phyloP scores from a whole-genome alignment of 2,113 vertebrate genomes.

The Artemisiospiza belli region DNA sequence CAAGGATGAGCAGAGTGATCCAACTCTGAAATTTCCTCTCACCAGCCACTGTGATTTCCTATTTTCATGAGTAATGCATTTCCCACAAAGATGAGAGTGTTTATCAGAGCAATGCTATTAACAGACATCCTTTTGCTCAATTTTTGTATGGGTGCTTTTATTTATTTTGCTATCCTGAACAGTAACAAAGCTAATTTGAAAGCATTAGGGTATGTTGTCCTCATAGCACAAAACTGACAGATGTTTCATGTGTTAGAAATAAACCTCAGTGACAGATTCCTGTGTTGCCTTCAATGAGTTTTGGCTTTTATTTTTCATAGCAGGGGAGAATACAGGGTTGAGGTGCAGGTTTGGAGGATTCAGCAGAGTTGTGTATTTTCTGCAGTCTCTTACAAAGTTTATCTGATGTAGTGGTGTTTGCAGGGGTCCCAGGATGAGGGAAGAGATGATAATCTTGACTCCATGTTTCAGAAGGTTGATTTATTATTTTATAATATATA shows the following conservation, averaged over 20 bases:
- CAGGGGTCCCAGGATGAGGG: no score
- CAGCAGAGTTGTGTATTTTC: not conserved
- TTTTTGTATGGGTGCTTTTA: not conserved
- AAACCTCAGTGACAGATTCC: not conserved
- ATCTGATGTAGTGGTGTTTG: no score
- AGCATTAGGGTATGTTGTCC: not conserved
- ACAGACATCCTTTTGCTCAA: constrained; percentile 5
- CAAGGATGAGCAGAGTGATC: not conserved
- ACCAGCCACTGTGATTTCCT: constrained; percentile 23
- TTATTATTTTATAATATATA: no score
- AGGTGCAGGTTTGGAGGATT: not conserved
- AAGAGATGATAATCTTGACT: no score
- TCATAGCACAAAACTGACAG: not conserved
- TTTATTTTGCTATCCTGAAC: not conserved
- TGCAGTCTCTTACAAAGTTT: not conserved
- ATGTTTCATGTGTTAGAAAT: not conserved
- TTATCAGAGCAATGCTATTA: not conserved
- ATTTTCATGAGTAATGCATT: not conserved
- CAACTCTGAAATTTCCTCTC: not conserved
- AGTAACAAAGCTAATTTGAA: constrained; percentile 9
- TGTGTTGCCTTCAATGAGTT: not conserved
- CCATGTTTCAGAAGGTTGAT: no score
- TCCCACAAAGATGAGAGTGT: not conserved
- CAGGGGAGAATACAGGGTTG: not conserved
- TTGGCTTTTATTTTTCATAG: not conserved